Percentiles rank a stretch among this genome's conserved stretches.
phyloP scores from a whole-genome alignment of 2,888 invertebrate genomes.

The Apantesis nais region DNA sequence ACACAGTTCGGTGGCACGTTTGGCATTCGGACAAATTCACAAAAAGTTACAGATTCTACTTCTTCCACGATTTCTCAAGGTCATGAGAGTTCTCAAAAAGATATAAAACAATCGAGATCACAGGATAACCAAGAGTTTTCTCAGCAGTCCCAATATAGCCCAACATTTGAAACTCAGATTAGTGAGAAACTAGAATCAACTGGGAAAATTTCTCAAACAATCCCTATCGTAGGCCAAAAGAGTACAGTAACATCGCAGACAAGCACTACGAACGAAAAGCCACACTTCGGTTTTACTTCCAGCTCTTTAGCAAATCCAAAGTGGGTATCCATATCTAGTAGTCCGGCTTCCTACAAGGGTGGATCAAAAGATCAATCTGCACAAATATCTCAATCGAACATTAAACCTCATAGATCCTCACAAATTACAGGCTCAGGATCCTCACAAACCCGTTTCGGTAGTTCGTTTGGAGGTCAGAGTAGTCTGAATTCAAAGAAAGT shows the following conservation, averaged over 20 bases:
- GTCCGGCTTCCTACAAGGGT: not conserved
- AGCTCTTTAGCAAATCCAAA: not conserved
- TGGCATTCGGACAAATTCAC: not conserved
- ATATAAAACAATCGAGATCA: not conserved
- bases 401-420: conserved; percentile 13
- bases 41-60: not conserved
- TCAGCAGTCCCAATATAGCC: not conserved
- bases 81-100: not conserved
- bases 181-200: not conserved
- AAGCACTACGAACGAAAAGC: not conserved
- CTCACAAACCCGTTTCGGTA: conserved; percentile 4
- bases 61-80: not conserved
- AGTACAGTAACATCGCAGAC: not conserved
- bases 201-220: not conserved
- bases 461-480: conserved; percentile 5
- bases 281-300: not conserved
- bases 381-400: not conserved
- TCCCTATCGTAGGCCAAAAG: not conserved
- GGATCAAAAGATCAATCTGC: not conserved
- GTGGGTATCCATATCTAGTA: not conserved
- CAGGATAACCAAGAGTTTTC: not conserved
- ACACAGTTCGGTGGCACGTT: not conserved
- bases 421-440: not conserved
- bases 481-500: not conserved
- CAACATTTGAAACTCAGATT: not conserved